phyloP scores from a whole-genome alignment of 2,113 vertebrate species.

The Grammomys surdaster region DNA sequence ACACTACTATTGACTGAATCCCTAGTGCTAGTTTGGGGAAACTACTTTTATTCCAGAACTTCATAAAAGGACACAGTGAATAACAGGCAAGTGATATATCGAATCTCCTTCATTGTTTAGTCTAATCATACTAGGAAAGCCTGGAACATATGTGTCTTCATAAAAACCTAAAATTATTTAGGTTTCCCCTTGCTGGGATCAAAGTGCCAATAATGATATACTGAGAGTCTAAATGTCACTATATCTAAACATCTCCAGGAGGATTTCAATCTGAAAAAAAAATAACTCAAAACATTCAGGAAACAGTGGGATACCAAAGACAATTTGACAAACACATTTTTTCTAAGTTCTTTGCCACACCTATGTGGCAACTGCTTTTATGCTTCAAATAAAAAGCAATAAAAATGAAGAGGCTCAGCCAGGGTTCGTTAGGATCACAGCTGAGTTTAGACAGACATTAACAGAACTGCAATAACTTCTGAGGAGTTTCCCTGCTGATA shows the following conservation, averaged over 20 bases:
- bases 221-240: not conserved
- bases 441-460: constrained; percentile 21
- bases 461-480: not conserved
- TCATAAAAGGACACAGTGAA: not conserved
- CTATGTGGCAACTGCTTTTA: constrained; percentile 12
- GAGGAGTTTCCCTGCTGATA: not conserved
- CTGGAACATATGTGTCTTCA: not conserved
- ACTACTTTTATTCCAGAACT: not conserved
- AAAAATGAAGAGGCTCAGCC: not conserved
- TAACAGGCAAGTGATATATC: not conserved
- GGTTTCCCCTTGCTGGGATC: not conserved
- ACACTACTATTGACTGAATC: not conserved
- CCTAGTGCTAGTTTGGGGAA: not conserved
- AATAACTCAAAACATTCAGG: not conserved
- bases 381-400: constrained; percentile 56
- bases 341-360: constrained; percentile 12
- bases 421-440: not conserved
- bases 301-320: constrained; percentile 32
- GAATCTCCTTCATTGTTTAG: not conserved
- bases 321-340: not conserved
- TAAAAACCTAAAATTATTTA: not conserved
- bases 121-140: not conserved
- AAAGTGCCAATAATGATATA: not conserved
- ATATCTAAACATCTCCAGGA: not conserved
- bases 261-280: constrained; percentile 15